Conservation (phyloP, 2,113 vertebrate species). For the Suncus etruscus region DNA sequence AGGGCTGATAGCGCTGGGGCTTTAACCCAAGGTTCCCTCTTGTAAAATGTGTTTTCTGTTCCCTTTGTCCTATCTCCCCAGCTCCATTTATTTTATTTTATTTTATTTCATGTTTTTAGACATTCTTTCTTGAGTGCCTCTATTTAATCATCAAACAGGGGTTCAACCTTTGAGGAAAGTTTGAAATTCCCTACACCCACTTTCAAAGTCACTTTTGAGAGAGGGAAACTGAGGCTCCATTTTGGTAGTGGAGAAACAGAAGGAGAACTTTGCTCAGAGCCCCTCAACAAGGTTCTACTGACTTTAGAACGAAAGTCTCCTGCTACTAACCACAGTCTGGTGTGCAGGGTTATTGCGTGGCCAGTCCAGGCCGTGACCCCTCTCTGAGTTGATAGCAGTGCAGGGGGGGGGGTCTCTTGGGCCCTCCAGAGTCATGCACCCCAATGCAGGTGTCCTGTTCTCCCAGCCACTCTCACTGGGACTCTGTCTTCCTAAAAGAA, state of each 20-base stretch:
- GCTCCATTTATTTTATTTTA: too few species aligned
- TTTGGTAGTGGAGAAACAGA: too few species aligned
- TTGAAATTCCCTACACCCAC: too few species aligned
- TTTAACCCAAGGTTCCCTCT: too few species aligned
- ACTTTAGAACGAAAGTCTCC: not conserved
- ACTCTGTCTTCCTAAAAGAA: constrained; percentile 45
- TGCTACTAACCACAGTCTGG: not conserved
- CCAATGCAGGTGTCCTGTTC: not conserved
- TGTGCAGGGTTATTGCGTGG: not conserved
- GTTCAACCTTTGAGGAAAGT: not conserved
- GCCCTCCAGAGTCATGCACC: not conserved
- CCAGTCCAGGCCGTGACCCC: rapidly evolving
- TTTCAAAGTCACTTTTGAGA: not conserved
- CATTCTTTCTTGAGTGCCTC: not conserved
- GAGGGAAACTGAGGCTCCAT: not conserved
- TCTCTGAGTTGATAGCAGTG: not conserved
- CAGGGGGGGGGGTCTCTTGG: not conserved
- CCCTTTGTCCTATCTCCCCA: too few species aligned
- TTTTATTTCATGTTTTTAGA: too few species aligned
- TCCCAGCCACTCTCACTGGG: constrained; percentile 24
- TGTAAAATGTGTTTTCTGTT: too few species aligned
- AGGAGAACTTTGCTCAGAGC: not conserved
- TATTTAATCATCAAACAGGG: not conserved
- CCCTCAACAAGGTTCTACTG: rapidly evolving
- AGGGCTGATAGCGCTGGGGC: too few species aligned